Evolutionary conservation across 2,797 vertebrate genomes (phyloP).

Genomic region (Xyrichtys novacula): DNA sequence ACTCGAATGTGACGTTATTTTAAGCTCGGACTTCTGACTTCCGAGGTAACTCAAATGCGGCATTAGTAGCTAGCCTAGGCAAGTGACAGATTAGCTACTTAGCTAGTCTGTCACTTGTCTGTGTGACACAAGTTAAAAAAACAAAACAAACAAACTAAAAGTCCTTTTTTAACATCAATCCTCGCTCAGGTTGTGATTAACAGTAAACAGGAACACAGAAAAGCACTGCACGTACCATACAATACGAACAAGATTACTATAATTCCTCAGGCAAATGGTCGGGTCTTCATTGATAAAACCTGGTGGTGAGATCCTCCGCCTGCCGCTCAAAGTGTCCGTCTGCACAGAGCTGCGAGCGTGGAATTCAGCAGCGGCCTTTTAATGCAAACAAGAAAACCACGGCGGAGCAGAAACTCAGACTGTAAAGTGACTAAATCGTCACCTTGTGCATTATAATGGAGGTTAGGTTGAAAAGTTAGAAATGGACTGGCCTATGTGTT

Average conservation of each 20-base stretch:
- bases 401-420: not conserved
- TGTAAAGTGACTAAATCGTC: not conserved
- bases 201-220: conserved; percentile 49
- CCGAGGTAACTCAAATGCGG: too few relatives aligned
- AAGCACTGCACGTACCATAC: conserved; percentile 62
- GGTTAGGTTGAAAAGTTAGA: not conserved
- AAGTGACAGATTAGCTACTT: too few relatives aligned
- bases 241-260: conserved; percentile 57
- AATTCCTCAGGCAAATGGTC: conserved; percentile 35
- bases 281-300: conserved; percentile 31
- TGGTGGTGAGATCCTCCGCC: conserved; percentile 7
- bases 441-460: not conserved
- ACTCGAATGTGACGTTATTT: too few relatives aligned
- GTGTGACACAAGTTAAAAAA: conserved; percentile 1
- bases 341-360: conserved; percentile 14
- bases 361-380: not conserved
- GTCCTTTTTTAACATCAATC: conserved; percentile 10
- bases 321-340: conserved; percentile 12
- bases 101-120: too few relatives aligned
- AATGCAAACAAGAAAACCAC: conserved; percentile 1
- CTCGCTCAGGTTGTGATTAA: conserved; percentile 12
- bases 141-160: conserved; percentile 11
- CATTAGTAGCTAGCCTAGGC: not conserved
- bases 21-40: too few relatives aligned
- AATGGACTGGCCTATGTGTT: not conserved